Percentiles rank a stretch among this genome's conserved stretches.
Evolutionary conservation across 2,113 vertebrate species (phyloP).

Genomic region (Pygoscelis adeliae): DNA sequence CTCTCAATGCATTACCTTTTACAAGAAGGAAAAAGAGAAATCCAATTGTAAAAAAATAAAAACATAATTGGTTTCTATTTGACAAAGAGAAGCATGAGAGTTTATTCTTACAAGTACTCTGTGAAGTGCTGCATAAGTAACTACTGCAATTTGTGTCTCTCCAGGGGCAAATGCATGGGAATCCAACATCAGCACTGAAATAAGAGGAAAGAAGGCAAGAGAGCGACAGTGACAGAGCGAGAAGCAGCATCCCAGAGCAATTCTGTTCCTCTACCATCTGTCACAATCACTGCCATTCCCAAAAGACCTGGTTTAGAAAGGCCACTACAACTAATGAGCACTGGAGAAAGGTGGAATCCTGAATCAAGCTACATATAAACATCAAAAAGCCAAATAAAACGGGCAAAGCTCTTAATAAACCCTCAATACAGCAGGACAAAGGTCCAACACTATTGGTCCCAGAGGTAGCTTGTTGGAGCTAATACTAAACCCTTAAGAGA

Average conservation of each 20-base stretch:
- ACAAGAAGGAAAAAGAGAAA: not conserved
- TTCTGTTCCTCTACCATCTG: slow-evolving; percentile 74
- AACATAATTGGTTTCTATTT: slow-evolving; percentile 5
- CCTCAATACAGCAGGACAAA: slow-evolving; percentile 52
- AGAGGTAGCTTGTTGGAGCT: not conserved
- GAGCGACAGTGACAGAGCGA: slow-evolving; percentile 51
- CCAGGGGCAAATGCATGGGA: slow-evolving; percentile 72
- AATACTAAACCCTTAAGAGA: slow-evolving; percentile 28
- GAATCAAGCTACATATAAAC: slow-evolving; percentile 70
- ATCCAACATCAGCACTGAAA: slow-evolving; percentile 67
- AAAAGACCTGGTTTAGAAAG: slow-evolving; percentile 74
- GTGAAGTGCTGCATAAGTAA: slow-evolving; percentile 62
- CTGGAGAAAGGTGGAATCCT: slow-evolving; percentile 54
- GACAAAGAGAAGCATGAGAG: not conserved
- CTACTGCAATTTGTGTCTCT: slow-evolving; percentile 69
- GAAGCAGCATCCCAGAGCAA: slow-evolving; percentile 55
- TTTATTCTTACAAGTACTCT: slow-evolving; percentile 51
- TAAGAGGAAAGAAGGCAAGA: slow-evolving; percentile 40
- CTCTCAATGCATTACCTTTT: not conserved
- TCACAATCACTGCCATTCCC: slow-evolving; percentile 71
- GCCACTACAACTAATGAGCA: slow-evolving; percentile 69
- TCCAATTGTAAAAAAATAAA: not conserved
- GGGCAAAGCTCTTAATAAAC: slow-evolving; percentile 56
- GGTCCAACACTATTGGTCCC: slow-evolving; percentile 55
- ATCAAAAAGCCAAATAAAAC: slow-evolving; percentile 56